Evolutionary conservation across 2,888 invertebrate genomes (phyloP).

Genomic region (Podotricha telesiphe): DNA sequence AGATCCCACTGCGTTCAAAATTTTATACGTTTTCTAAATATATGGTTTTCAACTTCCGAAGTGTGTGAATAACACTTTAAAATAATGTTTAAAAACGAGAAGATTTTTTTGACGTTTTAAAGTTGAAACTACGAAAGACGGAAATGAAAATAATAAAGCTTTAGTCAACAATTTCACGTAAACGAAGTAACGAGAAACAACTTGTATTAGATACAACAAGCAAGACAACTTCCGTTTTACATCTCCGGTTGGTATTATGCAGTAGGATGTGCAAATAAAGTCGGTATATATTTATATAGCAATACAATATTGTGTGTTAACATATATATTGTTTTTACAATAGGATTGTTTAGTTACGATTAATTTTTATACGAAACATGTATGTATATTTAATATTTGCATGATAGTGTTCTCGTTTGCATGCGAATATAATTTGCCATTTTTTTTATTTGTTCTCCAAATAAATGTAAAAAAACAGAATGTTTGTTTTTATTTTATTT

Average conservation of each 20-base stretch:
- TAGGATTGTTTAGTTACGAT: slow-evolving; percentile 2
- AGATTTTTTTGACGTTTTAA: no score
- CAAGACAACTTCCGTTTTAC: background rate
- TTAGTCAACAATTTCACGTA: no score
- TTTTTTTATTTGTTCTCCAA: slow-evolving; percentile 53
- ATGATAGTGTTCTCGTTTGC: slow-evolving; percentile 76
- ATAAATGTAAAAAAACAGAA: slow-evolving; percentile 49
- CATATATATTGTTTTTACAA: slow-evolving; percentile 46
- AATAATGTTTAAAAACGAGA: no score
- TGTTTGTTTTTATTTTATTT: slow-evolving; percentile 28
- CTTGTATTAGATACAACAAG: no score
- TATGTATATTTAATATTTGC: slow-evolving; percentile 65
- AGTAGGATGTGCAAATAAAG: background rate
- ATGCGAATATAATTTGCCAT: slow-evolving; percentile 66
- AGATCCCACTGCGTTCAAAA: no score
- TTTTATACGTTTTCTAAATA: no score
- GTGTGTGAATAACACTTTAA: no score
- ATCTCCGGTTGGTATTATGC: background rate
- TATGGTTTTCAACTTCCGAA: no score
- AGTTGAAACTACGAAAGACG: no score
- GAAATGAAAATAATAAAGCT: no score
- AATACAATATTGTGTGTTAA: slow-evolving; percentile 30
- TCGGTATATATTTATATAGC: background rate
- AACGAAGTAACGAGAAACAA: no score
- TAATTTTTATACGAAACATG: slow-evolving; percentile 52